These are phyloP conservation scores for Periophthalmodon schlosseri DNA, from an alignment of 2,113 vertebrate genomes.

Conservation along the genomic window DNA sequence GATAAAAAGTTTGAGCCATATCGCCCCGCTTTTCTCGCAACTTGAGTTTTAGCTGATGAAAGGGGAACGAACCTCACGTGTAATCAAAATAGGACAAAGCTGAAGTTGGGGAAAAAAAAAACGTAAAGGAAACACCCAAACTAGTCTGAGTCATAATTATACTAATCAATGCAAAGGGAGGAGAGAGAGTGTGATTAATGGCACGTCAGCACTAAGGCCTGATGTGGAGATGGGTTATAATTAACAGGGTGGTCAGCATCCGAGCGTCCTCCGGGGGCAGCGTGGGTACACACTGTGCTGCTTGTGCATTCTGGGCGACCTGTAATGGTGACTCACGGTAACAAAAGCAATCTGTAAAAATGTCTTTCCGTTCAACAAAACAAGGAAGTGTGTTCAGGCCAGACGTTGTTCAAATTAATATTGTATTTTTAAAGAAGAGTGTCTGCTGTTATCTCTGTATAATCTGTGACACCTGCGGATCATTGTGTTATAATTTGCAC, in stretches of 20 bases:
- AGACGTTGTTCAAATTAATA: background rate
- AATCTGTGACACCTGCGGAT: no score
- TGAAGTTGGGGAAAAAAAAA: constrained; percentile 11
- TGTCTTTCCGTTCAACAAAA: background rate
- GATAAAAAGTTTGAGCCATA: background rate
- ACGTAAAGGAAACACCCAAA: constrained; percentile 42
- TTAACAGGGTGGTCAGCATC: constrained; percentile 68
- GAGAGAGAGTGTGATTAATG: constrained; percentile 70
- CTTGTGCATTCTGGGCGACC: constrained; percentile 1
- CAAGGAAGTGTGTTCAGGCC: background rate
- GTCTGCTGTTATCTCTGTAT: no score
- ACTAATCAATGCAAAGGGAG: constrained; percentile 61
- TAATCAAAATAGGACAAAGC: constrained; percentile 3
- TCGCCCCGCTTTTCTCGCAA: background rate
- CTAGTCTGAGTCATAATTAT: constrained; percentile 61
- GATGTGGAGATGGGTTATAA: constrained; percentile 69
- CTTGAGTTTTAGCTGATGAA: constrained; percentile 10
- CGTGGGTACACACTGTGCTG: background rate
- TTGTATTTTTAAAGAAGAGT: background rate
- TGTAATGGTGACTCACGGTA: background rate
- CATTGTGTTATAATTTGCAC: no score
- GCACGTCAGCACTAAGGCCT: constrained; percentile 51
- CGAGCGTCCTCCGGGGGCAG: constrained; percentile 47
- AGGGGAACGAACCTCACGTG: constrained; percentile 2
- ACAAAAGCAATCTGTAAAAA: constrained; percentile 6